Conservation (phyloP, 2,797 vertebrate genomes). For the Graptemys geographica region DNA sequence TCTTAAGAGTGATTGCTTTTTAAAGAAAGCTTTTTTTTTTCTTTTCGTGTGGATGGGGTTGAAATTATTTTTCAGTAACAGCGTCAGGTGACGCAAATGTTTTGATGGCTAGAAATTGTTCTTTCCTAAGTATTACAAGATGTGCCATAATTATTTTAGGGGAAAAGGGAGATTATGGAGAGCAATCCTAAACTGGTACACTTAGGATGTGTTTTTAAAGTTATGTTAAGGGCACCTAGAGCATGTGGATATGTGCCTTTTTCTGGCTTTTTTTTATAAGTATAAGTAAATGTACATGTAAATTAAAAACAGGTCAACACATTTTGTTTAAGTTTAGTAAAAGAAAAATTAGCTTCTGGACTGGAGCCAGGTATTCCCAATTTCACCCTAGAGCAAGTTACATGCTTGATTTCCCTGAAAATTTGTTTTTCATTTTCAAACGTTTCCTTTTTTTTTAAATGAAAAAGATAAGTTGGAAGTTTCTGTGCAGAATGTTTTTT, state of each 20-base stretch:
- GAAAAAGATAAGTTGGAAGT: constrained; percentile 20
- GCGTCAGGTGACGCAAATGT: constrained; percentile 1
- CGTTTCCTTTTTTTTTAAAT: background rate
- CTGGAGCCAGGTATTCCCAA: background rate
- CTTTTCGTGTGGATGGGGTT: background rate
- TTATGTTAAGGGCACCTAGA: background rate
- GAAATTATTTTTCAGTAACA: background rate
- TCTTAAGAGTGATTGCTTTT: background rate
- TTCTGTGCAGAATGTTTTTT: constrained; percentile 13
- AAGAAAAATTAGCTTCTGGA: constrained; percentile 37
- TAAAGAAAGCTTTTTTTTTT: background rate
- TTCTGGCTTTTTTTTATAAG: background rate
- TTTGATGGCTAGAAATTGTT: background rate
- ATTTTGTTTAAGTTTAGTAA: constrained; percentile 16
- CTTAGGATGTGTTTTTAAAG: background rate
- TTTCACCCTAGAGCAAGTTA: constrained; percentile 24
- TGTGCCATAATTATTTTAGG: background rate
- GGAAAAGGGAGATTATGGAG: background rate
- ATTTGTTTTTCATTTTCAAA: constrained; percentile 15
- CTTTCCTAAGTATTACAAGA: constrained; percentile 20
- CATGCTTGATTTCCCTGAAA: constrained; percentile 10
- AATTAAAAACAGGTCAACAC: constrained; percentile 1
- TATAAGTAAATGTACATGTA: constrained; percentile 21
- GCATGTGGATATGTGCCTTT: background rate
- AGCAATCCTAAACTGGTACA: background rate